These are phyloP conservation scores for Neodontobutis hainanensis DNA, from an alignment of 2,113 vertebrate species.

Conservation along the genomic window DNA sequence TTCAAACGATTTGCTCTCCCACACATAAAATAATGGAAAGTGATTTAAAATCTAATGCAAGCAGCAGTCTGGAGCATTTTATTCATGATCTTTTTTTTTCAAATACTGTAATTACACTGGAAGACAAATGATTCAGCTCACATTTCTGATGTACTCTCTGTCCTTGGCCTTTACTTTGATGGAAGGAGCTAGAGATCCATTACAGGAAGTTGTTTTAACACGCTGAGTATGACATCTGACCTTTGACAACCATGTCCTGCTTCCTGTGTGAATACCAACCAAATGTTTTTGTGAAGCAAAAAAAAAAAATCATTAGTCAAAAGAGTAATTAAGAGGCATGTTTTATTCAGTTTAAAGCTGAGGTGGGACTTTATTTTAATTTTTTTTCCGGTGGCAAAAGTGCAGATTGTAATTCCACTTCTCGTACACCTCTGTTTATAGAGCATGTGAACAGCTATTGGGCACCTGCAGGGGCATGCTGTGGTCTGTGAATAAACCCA, in stretches of 20 bases:
- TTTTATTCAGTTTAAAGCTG: no score
- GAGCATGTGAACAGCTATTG: no score
- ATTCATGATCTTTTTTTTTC: conserved; percentile 14
- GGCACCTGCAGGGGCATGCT: no score
- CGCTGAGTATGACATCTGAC: conserved; percentile 27
- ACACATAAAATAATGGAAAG: conserved; percentile 33
- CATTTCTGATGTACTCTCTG: neutral
- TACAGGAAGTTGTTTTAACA: conserved; percentile 40
- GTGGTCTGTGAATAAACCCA: no score
- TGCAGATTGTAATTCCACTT: no score
- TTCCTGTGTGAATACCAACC: neutral
- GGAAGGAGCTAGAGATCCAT: neutral
- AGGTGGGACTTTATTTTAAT: no score
- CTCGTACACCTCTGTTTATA: no score
- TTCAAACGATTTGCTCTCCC: conserved; percentile 15
- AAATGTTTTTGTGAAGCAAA: neutral
- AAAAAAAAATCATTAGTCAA: no score
- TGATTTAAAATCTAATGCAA: conserved; percentile 25
- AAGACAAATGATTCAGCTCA: neutral
- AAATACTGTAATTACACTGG: neutral
- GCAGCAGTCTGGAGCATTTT: conserved; percentile 7
- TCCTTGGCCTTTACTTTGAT: neutral
- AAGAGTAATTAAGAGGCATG: no score
- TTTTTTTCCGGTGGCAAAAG: no score
- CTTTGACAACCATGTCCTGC: conserved; percentile 35